These are phyloP conservation scores for Dyspetes luteomarginatus DNA, from an alignment of 2,888 invertebrate genomes.

Conservation along the genomic window DNA sequence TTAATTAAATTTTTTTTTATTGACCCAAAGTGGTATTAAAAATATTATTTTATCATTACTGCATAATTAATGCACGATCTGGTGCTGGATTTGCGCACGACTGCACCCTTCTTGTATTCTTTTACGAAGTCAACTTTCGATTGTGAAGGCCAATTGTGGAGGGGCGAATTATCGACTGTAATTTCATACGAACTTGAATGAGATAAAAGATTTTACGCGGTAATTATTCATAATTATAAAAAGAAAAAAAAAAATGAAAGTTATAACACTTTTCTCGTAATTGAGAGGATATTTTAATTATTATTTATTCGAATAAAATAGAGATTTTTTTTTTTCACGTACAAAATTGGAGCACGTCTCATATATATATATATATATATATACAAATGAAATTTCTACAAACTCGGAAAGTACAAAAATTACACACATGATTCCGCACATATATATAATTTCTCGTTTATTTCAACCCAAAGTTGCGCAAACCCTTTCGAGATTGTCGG, in stretches of 20 bases:
- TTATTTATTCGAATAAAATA: no score
- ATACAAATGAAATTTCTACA: no score
- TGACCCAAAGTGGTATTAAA: background rate
- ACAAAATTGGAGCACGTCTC: no score
- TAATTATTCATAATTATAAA: background rate
- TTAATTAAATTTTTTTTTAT: no score
- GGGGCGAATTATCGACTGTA: background rate
- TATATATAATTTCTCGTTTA: background rate
- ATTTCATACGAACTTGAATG: background rate
- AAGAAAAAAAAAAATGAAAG: background rate
- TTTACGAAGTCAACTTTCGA: background rate
- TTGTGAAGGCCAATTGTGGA: slow-evolving; percentile 1
- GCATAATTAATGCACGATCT: background rate
- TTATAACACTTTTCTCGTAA: background rate
- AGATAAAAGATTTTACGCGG: background rate
- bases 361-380: no score
- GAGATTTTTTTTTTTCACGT: no score
- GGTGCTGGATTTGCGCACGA: background rate
- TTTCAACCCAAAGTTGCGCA: background rate
- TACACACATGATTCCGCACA: background rate
- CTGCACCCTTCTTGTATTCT: background rate
- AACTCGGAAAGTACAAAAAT: no score
- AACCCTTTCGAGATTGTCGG: background rate
- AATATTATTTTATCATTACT: background rate
- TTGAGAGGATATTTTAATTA: no score